Evolutionary conservation across 1,140 invertebrate species (phyloP).

Genomic region (Linepithema humile): DNA sequence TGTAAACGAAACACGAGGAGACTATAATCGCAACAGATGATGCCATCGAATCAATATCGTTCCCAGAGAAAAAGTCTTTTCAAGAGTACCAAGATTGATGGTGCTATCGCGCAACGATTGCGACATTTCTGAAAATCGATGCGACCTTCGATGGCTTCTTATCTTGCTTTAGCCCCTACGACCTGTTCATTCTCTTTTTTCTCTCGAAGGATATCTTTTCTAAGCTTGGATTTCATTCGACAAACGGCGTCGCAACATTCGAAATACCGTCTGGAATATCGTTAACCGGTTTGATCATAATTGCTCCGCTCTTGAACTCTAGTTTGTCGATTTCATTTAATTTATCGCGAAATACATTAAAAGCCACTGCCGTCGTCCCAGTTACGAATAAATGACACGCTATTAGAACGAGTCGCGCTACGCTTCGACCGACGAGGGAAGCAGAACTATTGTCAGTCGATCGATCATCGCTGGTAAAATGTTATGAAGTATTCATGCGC

Average conservation of each 20-base stretch:
- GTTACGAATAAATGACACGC: conserved; percentile 15
- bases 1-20: background rate
- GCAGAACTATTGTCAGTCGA: conserved; percentile 17
- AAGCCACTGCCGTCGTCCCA: background rate
- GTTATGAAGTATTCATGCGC: conserved; percentile 20
- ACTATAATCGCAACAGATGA: conserved; percentile 6
- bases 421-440: background rate
- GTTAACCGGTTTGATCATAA: background rate
- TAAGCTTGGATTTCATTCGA: background rate
- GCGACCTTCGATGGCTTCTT: conserved; percentile 29
- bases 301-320: background rate
- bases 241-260: background rate
- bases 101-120: background rate
- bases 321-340: background rate
- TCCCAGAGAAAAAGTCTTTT: background rate
- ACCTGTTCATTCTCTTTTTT: background rate
- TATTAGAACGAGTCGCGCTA: background rate
- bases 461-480: conserved; percentile 34
- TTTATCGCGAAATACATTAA: background rate
- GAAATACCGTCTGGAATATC: background rate
- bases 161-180: background rate
- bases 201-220: background rate
- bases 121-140: conserved; percentile 45
- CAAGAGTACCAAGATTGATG: conserved; percentile 6
- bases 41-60: background rate